Percentiles rank a stretch among this genome's conserved stretches.
Conservation (phyloP, 2,888 invertebrate species). For the Spisula subtruncata region DNA sequence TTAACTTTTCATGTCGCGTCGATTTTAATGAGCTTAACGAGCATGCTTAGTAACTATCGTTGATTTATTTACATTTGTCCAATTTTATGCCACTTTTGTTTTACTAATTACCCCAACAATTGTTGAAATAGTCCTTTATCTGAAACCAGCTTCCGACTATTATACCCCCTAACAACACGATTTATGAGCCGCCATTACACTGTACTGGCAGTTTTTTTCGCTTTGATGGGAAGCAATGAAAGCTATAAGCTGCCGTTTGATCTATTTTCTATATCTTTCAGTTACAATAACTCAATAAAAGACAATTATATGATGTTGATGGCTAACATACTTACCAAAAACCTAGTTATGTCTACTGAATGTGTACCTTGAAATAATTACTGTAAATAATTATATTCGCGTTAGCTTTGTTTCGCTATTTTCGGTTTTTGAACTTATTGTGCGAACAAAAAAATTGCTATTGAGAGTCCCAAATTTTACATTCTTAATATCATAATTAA, state of each 20-base stretch:
- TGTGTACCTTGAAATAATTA: too few species aligned
- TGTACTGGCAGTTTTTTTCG: background rate
- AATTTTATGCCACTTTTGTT: conserved; percentile 23
- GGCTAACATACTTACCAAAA: background rate
- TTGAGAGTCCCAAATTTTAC: too few species aligned
- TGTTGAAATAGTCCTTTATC: background rate
- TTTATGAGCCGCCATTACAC: background rate
- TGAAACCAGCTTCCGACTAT: background rate
- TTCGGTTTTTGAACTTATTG: too few species aligned
- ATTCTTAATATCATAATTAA: too few species aligned
- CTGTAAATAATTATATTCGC: too few species aligned
- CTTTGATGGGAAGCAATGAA: background rate
- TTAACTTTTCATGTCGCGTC: background rate
- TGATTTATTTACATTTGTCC: background rate
- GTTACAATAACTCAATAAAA: conserved; percentile 13
- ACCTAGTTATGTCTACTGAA: background rate
- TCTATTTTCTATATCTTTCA: background rate
- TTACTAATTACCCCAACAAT: background rate
- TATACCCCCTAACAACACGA: background rate
- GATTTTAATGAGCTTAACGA: background rate
- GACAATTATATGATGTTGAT: background rate
- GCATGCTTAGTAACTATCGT: background rate
- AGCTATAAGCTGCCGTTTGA: background rate
- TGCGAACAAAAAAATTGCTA: too few species aligned
- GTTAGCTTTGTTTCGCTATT: too few species aligned